phyloP scores from a whole-genome alignment of 2,888 invertebrate species.

The Tachina fera region DNA sequence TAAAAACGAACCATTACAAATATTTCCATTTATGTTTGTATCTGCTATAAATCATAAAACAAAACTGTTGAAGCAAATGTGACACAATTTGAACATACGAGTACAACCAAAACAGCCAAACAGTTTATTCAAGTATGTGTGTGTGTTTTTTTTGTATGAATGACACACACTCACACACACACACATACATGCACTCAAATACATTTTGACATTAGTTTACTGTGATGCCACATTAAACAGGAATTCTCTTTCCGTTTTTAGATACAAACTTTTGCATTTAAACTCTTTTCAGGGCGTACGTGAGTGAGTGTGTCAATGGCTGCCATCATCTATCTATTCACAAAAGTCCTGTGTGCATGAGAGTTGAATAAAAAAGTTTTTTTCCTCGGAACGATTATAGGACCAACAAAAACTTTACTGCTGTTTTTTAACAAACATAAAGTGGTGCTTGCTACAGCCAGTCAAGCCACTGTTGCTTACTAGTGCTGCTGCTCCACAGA shows the following conservation, averaged over 20 bases:
- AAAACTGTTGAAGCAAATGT: slow-evolving; percentile 43
- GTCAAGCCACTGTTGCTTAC: background rate
- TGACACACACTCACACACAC: slow-evolving; percentile 9
- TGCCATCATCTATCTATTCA: background rate
- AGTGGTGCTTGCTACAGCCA: background rate
- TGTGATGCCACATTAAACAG: slow-evolving; percentile 49
- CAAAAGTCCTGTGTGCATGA: slow-evolving; percentile 6
- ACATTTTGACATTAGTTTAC: slow-evolving; percentile 63
- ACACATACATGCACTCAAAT: slow-evolving; percentile 6
- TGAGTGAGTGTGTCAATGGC: slow-evolving; percentile 15
- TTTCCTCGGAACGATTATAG: background rate
- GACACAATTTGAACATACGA: slow-evolving; percentile 31
- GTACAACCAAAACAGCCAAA: background rate
- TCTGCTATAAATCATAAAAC: slow-evolving; percentile 40
- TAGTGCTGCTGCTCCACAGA: background rate
- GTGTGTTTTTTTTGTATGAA: slow-evolving; percentile 1
- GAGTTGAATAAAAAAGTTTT: background rate
- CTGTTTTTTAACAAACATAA: slow-evolving; percentile 43
- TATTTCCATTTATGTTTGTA: slow-evolving; percentile 4
- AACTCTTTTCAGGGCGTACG: background rate
- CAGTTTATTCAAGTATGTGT: background rate
- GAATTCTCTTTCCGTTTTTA: slow-evolving; percentile 35
- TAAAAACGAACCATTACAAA: slow-evolving; percentile 16
- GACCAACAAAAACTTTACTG: slow-evolving; percentile 22
- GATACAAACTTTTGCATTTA: slow-evolving; percentile 26